Base-by-base conservation (phyloP, 2,888 invertebrate species). In the Cataglyphis altisquamis region DNA sequence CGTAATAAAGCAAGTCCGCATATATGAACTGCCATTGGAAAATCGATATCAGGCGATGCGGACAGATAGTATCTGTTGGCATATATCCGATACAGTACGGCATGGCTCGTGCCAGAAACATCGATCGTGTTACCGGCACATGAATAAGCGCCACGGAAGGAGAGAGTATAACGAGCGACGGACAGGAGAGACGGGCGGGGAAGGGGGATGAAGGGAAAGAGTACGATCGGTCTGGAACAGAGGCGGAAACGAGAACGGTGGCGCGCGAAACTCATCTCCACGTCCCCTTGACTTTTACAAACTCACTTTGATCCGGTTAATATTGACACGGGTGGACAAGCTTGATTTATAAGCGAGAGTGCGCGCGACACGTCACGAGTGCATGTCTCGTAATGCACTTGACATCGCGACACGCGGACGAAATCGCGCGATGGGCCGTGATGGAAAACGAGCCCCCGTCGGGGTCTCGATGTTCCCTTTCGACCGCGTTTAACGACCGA, bases 261-360 rank as follows among this genome's bases (percentile, higher is more conserved):
- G 57, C 57, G 80, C 60, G 75, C 45, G 41, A 74, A 29, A 62
- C 60, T 80, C 80, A 73, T 80, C 74, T 80, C 80, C 75, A 80
- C 60, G 32, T 60, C 81, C 74, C 39, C 74, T 78, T 78, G 78
- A 78, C 70, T 78, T 84, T 83, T 81, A 75, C 78, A 64, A 84
- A 84, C 81, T 72, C 86, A 84, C 81, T 86, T 84, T 70, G 70
- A 70, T 52, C 52, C 81, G 66, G 84, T 84, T 81, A 86, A 57
- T 83, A 74, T 82, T 73, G 75, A 66, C 82, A 74, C 62, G 57
- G 68, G 32, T 36, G 55, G 68, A 84, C 84, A 81, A 80, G 67
- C 62, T 81, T 84, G 84, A 80, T 84, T 84, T 85, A 80, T 83
- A 84, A 84, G 84, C 84, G 64, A 57, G 60, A 78, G 73, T 84